A percentile compares a stretch with the other conserved stretches of the same genome.
phyloP scores from a whole-genome alignment of 2,888 invertebrate species.

The Encarsia formosa region DNA sequence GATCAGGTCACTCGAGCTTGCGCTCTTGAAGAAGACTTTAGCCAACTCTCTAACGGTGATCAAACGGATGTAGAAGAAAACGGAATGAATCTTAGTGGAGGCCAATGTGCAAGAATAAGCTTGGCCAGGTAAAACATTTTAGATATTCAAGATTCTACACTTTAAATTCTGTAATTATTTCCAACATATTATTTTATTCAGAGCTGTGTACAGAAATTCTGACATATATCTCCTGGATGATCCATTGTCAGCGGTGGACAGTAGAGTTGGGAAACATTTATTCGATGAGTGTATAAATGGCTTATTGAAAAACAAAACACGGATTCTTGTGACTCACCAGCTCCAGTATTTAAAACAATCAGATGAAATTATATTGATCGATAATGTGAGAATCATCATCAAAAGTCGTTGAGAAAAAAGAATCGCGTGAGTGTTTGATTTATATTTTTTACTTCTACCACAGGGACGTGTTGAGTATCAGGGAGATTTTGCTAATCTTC shows the following conservation, averaged over 20 bases:
- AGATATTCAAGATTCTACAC: background rate
- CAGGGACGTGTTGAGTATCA: slow-evolving; percentile 62
- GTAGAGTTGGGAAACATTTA: slow-evolving; percentile 68
- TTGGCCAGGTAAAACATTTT: slow-evolving; percentile 56
- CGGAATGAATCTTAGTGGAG: slow-evolving; percentile 73
- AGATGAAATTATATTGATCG: slow-evolving; percentile 62
- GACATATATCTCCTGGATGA: slow-evolving; percentile 76
- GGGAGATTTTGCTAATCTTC: slow-evolving; percentile 58
- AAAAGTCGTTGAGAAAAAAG: slow-evolving; percentile 29
- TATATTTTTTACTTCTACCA: background rate
- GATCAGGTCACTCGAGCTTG: slow-evolving; percentile 59
- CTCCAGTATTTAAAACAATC: slow-evolving; percentile 70
- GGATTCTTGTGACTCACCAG: slow-evolving; percentile 80
- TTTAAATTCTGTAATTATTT: slow-evolving; percentile 5
- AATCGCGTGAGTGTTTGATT: too few species aligned
- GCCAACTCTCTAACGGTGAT: slow-evolving; percentile 68
- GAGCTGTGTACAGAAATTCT: slow-evolving; percentile 74
- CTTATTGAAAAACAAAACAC: slow-evolving; percentile 63
- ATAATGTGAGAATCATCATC: slow-evolving; percentile 57
- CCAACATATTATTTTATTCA: slow-evolving; percentile 24
- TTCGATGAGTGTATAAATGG: slow-evolving; percentile 69
- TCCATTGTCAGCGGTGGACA: slow-evolving; percentile 75
- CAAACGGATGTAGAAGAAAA: slow-evolving; percentile 72
- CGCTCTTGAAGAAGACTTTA: slow-evolving; percentile 64
- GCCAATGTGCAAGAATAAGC: slow-evolving; percentile 65